Evolutionary conservation across 2,797 vertebrate genomes (phyloP), one percentile per base, ranked within the genome.

Genomic region (Pipistrellus pygmaeus): DNA sequence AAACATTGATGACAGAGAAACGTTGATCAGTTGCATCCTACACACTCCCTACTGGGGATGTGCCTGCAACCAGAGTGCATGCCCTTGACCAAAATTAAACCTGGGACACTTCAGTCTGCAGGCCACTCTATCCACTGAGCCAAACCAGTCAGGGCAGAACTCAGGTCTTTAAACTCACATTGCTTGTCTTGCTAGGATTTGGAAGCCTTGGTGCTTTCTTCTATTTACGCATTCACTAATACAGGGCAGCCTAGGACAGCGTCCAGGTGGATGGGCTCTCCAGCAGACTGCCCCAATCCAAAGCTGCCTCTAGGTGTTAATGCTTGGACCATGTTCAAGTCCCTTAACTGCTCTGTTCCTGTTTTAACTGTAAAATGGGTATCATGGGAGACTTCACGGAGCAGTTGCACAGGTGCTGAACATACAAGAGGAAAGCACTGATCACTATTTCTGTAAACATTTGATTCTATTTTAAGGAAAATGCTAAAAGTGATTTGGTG

Each of bases 271-370:
- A 15, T 72, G 27, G 57, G 1, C 38, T 38, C 10, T 6, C 3
- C 12, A 5, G 1, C 71, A 87, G 13, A 10, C 8, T 71, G 13
- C 9, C 6, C 0, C 38, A 23, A 20, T 51, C 41, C 46, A 92
- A 55, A 8, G 6, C 18, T 60, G 2, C 1, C 0, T 20, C 2
- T 44, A 0, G 6, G 3, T 3, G 20, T 1, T 62, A 2, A 35
- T 25, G 13, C 21, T 2, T 51, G n/a, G 12, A 62, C 10, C 0
- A 17, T 4, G 5, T 3, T 4, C 5, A 35, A n/a, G 14, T 18
- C 9, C 8, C 75, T 55, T 78, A 78, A 25, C 1, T 15, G 41
- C 14, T 82, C 5, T 32, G 2, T 66, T 57, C 21, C 5, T 9
- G 1, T 88, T 75, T 92, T 23, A 35, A 85, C 23, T 53, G n/a